Evolutionary conservation across 64 coral and sea anemone genomes (phyloP), one percentile per base, ranked within the genome.

Genomic region (Platygyra sinensis): DNA sequence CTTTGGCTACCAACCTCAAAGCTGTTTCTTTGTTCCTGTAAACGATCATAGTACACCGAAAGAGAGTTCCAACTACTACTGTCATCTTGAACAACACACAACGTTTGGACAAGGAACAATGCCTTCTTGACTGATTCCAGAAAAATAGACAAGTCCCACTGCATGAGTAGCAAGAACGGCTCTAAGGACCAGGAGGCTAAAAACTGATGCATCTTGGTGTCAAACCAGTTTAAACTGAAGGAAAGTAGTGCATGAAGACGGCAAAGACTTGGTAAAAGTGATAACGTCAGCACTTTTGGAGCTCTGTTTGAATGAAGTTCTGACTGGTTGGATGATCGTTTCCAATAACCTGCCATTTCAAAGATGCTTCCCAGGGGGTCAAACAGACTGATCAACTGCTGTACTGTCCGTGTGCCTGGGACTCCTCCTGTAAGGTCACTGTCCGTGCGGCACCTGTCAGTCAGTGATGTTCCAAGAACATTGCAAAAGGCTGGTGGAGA

Each of bases 121-220:
- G 94, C 89, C 63, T 80, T 89, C 76, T 91, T 89, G 62, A 94
- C 72, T 60, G 90, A 64, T 11, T 96, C 88, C 14, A 96, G 69
- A 33, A 99, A 71, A 38, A 93, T 67, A 2, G 91, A 80, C 62
- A 99, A 29, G 60, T 99, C 97, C 91, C 90, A 96, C 49, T 99
- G 97, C 24, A 75, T 76, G 50, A 99, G 62, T 33, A 96, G 67
- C 57, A 99, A 72, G 18, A 91, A 79, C 78, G 79, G 85, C 32
- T 77, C 80, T 42, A 99, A 76, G 10, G 60, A 80, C 97, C 97
- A 99, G 24, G 86, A 64, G 9, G 97, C 74, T n/a, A 99, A 82
- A 88, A 95, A 99, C 8, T 93, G 94, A 30, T 92, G 88, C 28
- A 96, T 19, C 52, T 99, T 99, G 29, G 91, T 99, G 52, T 93